Percentiles rank a stretch among this genome's conserved stretches.
Conservation (phyloP, 1,140 invertebrate species). For the Drosophila ironensis region DNA sequence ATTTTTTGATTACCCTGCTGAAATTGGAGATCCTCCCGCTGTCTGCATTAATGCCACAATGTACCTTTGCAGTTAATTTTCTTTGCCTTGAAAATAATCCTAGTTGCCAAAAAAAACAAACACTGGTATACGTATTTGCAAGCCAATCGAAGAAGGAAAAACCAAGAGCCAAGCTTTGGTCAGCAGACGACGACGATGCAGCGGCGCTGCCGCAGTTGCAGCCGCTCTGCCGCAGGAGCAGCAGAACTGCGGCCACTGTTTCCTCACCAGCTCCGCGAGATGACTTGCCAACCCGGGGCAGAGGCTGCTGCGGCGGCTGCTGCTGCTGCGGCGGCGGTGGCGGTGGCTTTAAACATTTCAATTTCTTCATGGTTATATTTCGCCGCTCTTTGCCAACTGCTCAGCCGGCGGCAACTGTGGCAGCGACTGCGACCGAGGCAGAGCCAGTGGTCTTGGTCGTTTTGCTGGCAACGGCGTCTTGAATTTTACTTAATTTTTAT, state of each 20-base stretch:
- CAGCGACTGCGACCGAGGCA: neutral
- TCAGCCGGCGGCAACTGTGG: slow-evolving; percentile 14
- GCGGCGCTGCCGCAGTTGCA: slow-evolving; percentile 25
- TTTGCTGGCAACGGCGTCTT: slow-evolving; percentile 27
- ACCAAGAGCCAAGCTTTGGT: slow-evolving; percentile 54
- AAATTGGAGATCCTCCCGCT: neutral
- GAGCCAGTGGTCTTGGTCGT: slow-evolving; percentile 26
- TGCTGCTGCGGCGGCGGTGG: slow-evolving; percentile 32
- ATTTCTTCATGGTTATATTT: slow-evolving; percentile 73
- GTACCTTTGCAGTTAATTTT: slow-evolving; percentile 11
- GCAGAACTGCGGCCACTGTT: slow-evolving; percentile 13
- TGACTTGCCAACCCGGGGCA: slow-evolving; percentile 55
- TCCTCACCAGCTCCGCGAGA: slow-evolving; percentile 49
- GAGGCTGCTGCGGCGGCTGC: slow-evolving; percentile 33
- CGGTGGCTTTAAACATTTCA: slow-evolving; percentile 63
- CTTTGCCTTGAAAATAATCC: slow-evolving; percentile 47
- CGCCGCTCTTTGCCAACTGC: slow-evolving; percentile 71
- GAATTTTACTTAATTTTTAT: slow-evolving; percentile 77
- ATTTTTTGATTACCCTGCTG: neutral
- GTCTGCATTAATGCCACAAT: slow-evolving; percentile 7
- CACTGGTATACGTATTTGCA: neutral
- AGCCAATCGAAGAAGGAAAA: slow-evolving; percentile 53
- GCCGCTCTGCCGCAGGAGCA: slow-evolving; percentile 53
- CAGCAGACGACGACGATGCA: slow-evolving; percentile 16
- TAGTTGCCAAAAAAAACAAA: slow-evolving; percentile 5